Evolutionary conservation across 2,888 invertebrate genomes (phyloP).

Genomic region (Selenia dentaria): DNA sequence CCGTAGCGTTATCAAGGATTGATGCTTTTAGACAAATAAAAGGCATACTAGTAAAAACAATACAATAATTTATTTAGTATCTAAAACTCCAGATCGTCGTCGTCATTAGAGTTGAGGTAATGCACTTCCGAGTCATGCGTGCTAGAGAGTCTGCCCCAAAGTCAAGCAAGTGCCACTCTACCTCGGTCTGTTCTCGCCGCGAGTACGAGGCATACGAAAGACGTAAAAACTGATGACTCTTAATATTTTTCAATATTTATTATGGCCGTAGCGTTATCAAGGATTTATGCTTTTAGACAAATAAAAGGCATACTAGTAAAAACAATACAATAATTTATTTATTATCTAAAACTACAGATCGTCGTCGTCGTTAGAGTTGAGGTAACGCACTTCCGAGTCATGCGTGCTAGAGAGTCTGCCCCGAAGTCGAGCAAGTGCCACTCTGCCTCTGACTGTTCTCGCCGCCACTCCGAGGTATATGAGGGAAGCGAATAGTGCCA

Average conservation of each 20-base stretch:
- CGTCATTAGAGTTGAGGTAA: conserved; percentile 59
- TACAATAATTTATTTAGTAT: too few relatives aligned
- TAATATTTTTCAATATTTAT: too few relatives aligned
- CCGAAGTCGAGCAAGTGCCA: conserved; percentile 50
- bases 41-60: too few relatives aligned
- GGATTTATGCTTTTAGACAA: too few relatives aligned
- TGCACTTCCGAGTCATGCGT: conserved; percentile 61
- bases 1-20: too few relatives aligned
- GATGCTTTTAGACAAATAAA: too few relatives aligned
- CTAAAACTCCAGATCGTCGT: too few relatives aligned
- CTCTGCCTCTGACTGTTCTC: conserved; percentile 37
- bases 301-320: conserved; percentile 2
- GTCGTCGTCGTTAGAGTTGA: conserved; percentile 59
- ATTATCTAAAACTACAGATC: conserved; percentile 8
- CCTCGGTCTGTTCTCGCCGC: conserved; percentile 35
- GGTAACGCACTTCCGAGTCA: conserved; percentile 66
- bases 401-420: conserved; percentile 37
- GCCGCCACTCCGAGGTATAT: conserved; percentile 31
- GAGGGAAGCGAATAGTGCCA: conserved; percentile 33
- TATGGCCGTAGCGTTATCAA: too few relatives aligned
- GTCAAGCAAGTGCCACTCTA: conserved; percentile 45
- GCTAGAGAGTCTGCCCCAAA: conserved; percentile 44
- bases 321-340: conserved; percentile 9
- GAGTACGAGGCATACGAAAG: conserved; percentile 30
- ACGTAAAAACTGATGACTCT: conserved; percentile 36